Evolutionary conservation across 2,888 invertebrate species (phyloP), one percentile per base, ranked within the genome.

Genomic region (Tupiocoris notatus): DNA sequence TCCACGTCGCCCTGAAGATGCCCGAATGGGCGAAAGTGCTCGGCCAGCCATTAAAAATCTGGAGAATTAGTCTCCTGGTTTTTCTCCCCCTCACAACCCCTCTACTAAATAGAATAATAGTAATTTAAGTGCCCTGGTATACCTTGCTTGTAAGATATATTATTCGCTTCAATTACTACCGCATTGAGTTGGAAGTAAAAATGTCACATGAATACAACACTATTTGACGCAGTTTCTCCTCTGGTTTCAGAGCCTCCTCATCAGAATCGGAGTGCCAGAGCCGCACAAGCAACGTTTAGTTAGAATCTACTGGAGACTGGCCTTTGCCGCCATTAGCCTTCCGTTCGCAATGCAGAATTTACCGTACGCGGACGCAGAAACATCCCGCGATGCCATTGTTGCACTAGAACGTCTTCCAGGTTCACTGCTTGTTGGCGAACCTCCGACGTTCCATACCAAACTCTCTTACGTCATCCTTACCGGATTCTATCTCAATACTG

Each of bases 401-500:
- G 39, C 71, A 6, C 54, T 79, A 21, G 76, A 67, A 16, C 56
- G 65, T 18, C 59, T 78, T 17, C 70, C 77, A n/a, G 24, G 61
- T 17, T 71, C 71, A 23, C 70, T 78, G 23, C 54, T 65, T 12
- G 17, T 58, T 18, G 78, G 64, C n/a, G 56, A 66, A 56, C 24
- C 70, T 9, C 68, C 64, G 3, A 24, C 67, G 2, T 54, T 76
- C 25, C 74, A 78, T 25, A 76, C 75, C 6, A 79, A 79, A 62
- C 21, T 79, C n/a, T 66, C 77, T 6, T 79, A 79, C 59, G 75
- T 79, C 21, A 76, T 79, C 18, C 73, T 79, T 3, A 75, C 76
- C 18, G 79, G 79, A 0, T 79, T 76, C 64, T 79, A 68, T 58
- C 75, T 79, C 23, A 77, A 79, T 22, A 77, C 76, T 39, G 73